These are phyloP conservation scores for Hylomyscus alleni DNA, from an alignment of 2,797 vertebrate species.

Conservation along the genomic window DNA sequence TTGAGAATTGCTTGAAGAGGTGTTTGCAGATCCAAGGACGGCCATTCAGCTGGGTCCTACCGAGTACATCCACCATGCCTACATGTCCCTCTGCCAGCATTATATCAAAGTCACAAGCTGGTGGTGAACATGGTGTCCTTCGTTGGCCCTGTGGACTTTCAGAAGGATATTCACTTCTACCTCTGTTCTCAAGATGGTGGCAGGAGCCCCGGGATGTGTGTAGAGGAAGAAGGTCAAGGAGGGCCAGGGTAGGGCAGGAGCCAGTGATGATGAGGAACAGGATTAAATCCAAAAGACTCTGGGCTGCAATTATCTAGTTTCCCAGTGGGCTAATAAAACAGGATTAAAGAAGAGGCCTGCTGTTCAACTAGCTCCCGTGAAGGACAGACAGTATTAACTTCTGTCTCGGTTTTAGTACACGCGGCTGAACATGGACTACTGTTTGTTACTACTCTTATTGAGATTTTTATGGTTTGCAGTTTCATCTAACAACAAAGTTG, in stretches of 20 bases:
- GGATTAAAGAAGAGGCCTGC: background rate
- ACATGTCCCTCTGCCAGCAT: background rate
- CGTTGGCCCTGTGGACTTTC: background rate
- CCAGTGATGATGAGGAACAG: background rate
- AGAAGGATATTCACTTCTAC: background rate
- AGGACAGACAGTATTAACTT: background rate
- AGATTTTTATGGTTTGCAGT: background rate
- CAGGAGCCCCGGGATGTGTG: background rate
- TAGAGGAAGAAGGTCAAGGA: background rate
- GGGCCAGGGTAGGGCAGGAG: background rate
- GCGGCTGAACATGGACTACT: background rate
- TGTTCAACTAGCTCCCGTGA: background rate
- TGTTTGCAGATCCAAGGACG: background rate
- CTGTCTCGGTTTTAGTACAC: background rate
- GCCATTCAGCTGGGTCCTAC: background rate
- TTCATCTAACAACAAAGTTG: background rate
- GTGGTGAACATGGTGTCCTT: background rate
- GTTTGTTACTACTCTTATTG: background rate
- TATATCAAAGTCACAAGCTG: background rate
- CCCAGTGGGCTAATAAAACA: conserved; percentile 10
- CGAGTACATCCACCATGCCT: background rate
- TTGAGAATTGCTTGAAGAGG: background rate
- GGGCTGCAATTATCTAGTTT: background rate
- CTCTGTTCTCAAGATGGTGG: background rate
- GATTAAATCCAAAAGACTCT: background rate